Evolutionary conservation across 2,113 vertebrate species (phyloP).

Genomic region (Coregonus clupeaformis): DNA sequence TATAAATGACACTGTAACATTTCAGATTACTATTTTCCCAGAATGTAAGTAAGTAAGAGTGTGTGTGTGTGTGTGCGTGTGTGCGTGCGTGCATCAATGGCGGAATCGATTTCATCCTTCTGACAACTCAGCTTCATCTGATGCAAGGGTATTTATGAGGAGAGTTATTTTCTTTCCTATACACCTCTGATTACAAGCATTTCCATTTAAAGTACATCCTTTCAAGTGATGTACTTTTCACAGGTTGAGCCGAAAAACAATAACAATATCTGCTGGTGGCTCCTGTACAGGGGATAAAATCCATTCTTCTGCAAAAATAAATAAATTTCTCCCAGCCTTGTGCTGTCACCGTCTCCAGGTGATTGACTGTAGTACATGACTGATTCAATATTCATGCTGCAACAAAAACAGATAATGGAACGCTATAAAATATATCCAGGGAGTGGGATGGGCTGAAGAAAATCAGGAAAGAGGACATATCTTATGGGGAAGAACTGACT

Average conservation of each 20-base stretch:
- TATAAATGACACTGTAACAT: conserved; percentile 60
- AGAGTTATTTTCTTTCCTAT: conserved; percentile 48
- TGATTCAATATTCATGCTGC: conserved; percentile 36
- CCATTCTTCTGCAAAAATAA: conserved; percentile 43
- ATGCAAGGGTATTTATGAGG: conserved; percentile 58
- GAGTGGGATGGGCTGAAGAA: conserved; percentile 30
- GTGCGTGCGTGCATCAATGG: too few species aligned
- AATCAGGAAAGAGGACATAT: conserved; percentile 7
- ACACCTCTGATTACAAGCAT: conserved; percentile 55
- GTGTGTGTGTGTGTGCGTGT: too few species aligned
- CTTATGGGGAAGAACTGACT: conserved; percentile 14
- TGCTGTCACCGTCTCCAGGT: conserved; percentile 50
- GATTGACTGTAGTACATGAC: conserved; percentile 26
- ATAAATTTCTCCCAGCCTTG: conserved; percentile 44
- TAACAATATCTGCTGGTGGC: conserved; percentile 26
- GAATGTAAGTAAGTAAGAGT: too few species aligned
- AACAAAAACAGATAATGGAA: conserved; percentile 32
- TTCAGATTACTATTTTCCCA: conserved; percentile 51
- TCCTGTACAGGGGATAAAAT: conserved; percentile 35
- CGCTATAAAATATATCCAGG: conserved; percentile 28
- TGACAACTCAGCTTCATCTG: conserved; percentile 36
- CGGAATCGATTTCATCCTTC: conserved; percentile 57
- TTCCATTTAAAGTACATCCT: conserved; percentile 60
- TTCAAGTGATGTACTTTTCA: conserved; percentile 25
- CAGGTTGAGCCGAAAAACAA: conserved; percentile 39